Evolutionary conservation across 2,888 invertebrate genomes (phyloP).

Genomic region (Imbricaverruca yamaguchii): DNA sequence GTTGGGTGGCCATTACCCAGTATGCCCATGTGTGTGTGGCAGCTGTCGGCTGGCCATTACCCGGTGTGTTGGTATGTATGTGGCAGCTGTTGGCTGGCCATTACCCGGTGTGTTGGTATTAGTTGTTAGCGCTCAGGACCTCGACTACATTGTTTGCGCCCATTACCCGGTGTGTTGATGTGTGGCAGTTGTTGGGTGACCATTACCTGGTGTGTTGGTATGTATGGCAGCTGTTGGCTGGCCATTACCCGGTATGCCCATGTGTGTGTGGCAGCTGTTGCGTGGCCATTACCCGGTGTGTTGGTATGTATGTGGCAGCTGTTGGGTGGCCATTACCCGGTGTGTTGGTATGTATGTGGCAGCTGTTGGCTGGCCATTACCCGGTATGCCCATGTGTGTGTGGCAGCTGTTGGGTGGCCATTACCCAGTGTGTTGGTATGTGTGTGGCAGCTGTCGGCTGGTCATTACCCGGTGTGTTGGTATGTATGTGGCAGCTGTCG

Average conservation of each 20-base stretch:
- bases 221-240: too few species aligned
- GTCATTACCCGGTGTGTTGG: not conserved
- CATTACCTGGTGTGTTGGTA: conserved; percentile 33
- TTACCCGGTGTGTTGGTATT: not conserved
- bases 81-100: conserved; percentile 41
- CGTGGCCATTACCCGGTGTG: not conserved
- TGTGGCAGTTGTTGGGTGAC: not conserved
- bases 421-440: too few species aligned
- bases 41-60: too few species aligned
- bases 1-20: too few species aligned
- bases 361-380: conserved; percentile 40
- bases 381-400: too few species aligned
- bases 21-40: too few species aligned
- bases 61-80: conserved; percentile 20
- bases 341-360: conserved; percentile 29
- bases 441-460: too few species aligned
- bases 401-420: not conserved
- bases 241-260: too few species aligned
- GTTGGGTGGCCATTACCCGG: conserved; percentile 34
- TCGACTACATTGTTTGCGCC: too few species aligned
- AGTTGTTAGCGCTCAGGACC: too few species aligned
- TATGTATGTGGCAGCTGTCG: conserved; percentile 39
- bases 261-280: too few species aligned
- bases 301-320: conserved; percentile 37
- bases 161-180: conserved; percentile 29